A percentile compares a stretch with the other conserved stretches of the same genome.
phyloP scores from a whole-genome alignment of 2,797 vertebrate species.

The Glossophaga mutica region DNA sequence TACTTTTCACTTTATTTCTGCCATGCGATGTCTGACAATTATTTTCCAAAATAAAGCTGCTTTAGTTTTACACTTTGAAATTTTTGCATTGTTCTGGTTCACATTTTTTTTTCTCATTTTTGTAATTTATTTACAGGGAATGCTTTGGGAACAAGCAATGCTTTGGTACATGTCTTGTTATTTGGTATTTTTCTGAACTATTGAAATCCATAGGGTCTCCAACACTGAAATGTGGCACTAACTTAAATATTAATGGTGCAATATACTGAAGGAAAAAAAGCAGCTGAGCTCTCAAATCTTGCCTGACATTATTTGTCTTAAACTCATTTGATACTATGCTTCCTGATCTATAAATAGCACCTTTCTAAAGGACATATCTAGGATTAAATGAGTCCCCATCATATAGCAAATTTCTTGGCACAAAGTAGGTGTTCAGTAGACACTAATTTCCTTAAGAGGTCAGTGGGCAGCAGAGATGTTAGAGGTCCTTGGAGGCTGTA shows the following conservation, averaged over 20 bases:
- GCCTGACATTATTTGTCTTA: not conserved
- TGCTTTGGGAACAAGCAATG: too few species aligned
- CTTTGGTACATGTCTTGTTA: not conserved
- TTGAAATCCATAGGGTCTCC: not conserved
- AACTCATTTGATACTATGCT: constrained; percentile 47
- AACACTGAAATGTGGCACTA: not conserved
- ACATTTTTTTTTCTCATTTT: not conserved
- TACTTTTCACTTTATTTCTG: constrained; percentile 17
- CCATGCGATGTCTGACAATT: not conserved
- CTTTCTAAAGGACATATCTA: not conserved
- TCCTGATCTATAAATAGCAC: constrained; percentile 30
- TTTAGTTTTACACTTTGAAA: not conserved
- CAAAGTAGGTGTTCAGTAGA: not conserved
- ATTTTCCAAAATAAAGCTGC: not conserved
- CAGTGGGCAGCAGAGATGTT: not conserved
- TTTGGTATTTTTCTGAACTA: not conserved
- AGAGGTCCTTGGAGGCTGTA: not conserved
- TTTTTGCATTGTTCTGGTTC: not conserved
- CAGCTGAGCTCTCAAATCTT: not conserved
- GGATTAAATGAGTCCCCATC: not conserved
- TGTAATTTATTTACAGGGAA: too few species aligned
- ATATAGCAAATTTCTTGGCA: not conserved
- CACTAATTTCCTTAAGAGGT: not conserved
- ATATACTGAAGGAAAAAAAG: not conserved
- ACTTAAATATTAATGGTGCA: not conserved